Evolutionary conservation across 2,113 vertebrate species (phyloP), one percentile per base, ranked within the genome.

Genomic region (Caretta caretta): DNA sequence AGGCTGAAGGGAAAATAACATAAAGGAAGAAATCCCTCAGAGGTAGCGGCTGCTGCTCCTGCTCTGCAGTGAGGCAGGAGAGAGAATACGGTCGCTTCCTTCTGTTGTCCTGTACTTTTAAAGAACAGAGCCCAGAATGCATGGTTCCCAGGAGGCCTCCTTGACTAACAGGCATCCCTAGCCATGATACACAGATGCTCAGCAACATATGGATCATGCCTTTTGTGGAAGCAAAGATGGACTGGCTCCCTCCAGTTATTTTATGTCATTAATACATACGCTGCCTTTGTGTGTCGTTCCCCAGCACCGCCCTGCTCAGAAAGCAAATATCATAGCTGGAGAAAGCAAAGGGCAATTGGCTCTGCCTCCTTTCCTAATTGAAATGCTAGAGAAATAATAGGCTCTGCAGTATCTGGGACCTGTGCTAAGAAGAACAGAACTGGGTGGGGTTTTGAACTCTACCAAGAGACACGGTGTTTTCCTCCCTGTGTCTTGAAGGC

Each of bases 331-430:
- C 51, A 62, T 46, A 48, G 46, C 49, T 22, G 49, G 90, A 76
- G 51, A 38, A 82, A 53, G 65, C 53, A 83, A 35, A 83, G 42
- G 90, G 90, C 80, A 79, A 22, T 48, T 88, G 78, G 85, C 38
- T 87, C 51, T 87, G 80, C 75, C 79, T 83, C 53, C 51, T 50
- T 62, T 62, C 54, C n/a, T 38, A 87, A 62, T 75, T 83, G 56
- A 88, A 92, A 92, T 87, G 80, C 75, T 92, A 78, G 87, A 51
- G 42, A 78, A 80, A 80, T 80, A 83, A 87, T 79, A 76, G 65
- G 82, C 51, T 76, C 20, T 83, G 65, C 65, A 46, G 80, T 62
- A 53, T 46, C 78, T 65, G 76, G 46, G 54, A 19, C 48, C 78
- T 29, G 14, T 35, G 27, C 69, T 88, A 84, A 92, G 53, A 87